Evolutionary conservation across 2,113 vertebrate species (phyloP).

Genomic region (rat (Rattus norvegicus)): GRCr8 NC_086021.1:179903501-179904000

Average conservation of each 20-base stretch:
- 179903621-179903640: neutral
- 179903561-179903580: too few relatives aligned
- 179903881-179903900: neutral
- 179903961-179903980: neutral
- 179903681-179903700: too few relatives aligned
- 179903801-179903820: neutral
- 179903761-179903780: too few relatives aligned
- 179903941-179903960: neutral
- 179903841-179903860: too few relatives aligned
- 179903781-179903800: too few relatives aligned
- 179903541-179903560: neutral
- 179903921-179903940: neutral
- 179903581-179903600: neutral
- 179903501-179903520: neutral
- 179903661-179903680: neutral
- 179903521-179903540: neutral
- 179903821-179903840: neutral
- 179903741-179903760: neutral
- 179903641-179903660: neutral
- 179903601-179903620: neutral
- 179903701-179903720: rapidly evolving
- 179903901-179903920: neutral
- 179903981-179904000: rapidly evolving
- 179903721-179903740: neutral
- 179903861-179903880: neutral